These are phyloP conservation scores for Mesembrinibis cayennensis DNA, from an alignment of 2,113 vertebrate genomes.

Conservation along the genomic window DNA sequence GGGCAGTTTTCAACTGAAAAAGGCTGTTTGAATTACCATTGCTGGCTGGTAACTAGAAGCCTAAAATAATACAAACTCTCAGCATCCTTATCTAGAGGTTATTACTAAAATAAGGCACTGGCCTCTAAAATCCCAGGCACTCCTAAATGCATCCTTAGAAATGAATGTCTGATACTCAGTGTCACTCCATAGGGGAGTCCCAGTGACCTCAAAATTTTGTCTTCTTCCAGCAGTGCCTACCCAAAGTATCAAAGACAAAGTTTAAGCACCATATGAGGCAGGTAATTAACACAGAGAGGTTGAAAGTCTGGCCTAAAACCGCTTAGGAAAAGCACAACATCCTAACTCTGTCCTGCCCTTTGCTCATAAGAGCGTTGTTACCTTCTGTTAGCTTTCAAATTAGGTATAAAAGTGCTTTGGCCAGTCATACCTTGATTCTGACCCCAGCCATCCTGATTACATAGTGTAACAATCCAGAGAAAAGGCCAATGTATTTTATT, in stretches of 20 bases:
- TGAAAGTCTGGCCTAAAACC: not conserved
- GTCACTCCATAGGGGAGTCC: not conserved
- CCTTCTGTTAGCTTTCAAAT: not conserved
- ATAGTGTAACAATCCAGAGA: not conserved
- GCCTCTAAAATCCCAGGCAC: not conserved
- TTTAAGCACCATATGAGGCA: not conserved
- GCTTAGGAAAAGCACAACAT: not conserved
- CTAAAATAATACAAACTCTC: not conserved
- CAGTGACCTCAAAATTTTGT: not conserved
- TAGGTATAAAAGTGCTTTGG: not conserved
- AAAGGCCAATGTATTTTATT: not conserved
- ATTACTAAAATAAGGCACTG: not conserved
- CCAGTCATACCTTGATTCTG: not conserved
- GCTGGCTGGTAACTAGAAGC: not conserved
- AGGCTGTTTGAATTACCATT: not conserved
- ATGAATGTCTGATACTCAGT: fast-evolving
- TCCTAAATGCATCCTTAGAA: not conserved
- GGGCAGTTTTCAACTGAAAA: not conserved
- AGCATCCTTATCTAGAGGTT: not conserved
- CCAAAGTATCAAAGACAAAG: not conserved
- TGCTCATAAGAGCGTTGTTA: not conserved
- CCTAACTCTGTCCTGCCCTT: not conserved
- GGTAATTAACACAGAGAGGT: not conserved
- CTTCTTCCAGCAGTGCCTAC: not conserved
- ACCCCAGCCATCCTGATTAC: not conserved